Base-by-base conservation (phyloP, 2,888 invertebrate genomes). In the Lycaena phlaeas region DNA sequence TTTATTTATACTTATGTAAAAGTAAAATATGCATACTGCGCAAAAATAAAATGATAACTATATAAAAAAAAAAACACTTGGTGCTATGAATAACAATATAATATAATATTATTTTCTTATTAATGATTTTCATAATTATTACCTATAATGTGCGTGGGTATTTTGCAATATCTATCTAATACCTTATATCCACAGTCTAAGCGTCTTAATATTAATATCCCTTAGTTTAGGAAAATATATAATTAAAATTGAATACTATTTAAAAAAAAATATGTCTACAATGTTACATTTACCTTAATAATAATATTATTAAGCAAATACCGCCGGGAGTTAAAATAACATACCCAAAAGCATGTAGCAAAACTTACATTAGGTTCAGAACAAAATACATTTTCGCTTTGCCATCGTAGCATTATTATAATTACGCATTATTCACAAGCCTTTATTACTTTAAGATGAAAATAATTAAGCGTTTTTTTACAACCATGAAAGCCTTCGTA, bases 391-490 rank as follows among this genome's bases (percentile, higher is more conserved):
- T 51, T n/a, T 51, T 51, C 49, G 50, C 53, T 48, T 42, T 36
- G 45, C 48, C 50, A 29, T 48, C 45, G 41, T 45, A 10, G 30
- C 54, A 61, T 64, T 42, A 52, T 52, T 61, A 67, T 50, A 22
- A 68, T 51, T 34, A 34, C 18, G 71, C 68, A 64, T 53, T 73
- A 72, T 68, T 74, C 74, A 75, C 72, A 74, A 75, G 72, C 73
- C 69, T 73, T 72, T 61, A 41, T 36, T 28, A 42, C 22, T 43
- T 43, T 42, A 42, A 25, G 14, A 40, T 27, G 38, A 14, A 40
- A 46, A 34, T 44, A 41, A 42, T 36, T 37, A 46, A 50, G 43
- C 43, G 41, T 46, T 42, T 37, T 17, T 37, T 40, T 46, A 50
- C 48, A 50, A 46, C 46, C 43, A 39, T 45, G 36, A 36, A 37